Evolutionary conservation across 2,888 invertebrate species (phyloP).

Genomic region (Rhamphomyia laevipes): DNA sequence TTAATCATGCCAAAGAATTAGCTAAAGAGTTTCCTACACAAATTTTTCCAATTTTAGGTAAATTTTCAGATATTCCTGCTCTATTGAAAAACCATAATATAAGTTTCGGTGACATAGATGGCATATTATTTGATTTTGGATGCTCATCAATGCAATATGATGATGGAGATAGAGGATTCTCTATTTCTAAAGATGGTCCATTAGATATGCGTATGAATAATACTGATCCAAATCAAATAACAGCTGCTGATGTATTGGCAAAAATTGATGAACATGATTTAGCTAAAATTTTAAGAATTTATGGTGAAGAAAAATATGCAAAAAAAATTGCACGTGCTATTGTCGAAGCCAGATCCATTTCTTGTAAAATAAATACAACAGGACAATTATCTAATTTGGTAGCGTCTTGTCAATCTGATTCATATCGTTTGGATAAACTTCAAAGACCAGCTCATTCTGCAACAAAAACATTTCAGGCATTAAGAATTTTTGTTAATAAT

Average conservation of each 20-base stretch:
- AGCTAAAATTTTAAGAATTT: conserved; percentile 71
- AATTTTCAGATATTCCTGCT: conserved; percentile 73
- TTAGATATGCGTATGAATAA: conserved; percentile 96
- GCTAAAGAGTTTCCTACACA: conserved; percentile 54
- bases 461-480: conserved; percentile 85
- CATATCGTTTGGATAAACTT: conserved; percentile 55
- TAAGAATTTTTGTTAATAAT: conserved; percentile 92
- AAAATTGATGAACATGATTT: conserved; percentile 66
- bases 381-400: conserved; percentile 67
- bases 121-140: conserved; percentile 84
- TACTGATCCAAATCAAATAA: conserved; percentile 54
- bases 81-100: conserved; percentile 49
- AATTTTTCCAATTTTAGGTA: conserved; percentile 70
- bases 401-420: conserved; percentile 45
- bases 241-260: conserved; percentile 79
- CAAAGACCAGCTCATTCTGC: conserved; percentile 68
- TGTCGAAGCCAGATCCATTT: conserved; percentile 67
- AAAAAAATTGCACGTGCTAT: conserved; percentile 78
- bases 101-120: conserved; percentile 61
- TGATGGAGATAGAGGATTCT: conserved; percentile 69
- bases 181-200: conserved; percentile 71
- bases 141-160: conserved; percentile 95
- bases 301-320: conserved; percentile 83
- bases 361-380: conserved; percentile 68
- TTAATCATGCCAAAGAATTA: conserved; percentile 53